Evolutionary conservation across 2,113 vertebrate species (phyloP).

Genomic region (Muntiacus muntjak): DNA sequence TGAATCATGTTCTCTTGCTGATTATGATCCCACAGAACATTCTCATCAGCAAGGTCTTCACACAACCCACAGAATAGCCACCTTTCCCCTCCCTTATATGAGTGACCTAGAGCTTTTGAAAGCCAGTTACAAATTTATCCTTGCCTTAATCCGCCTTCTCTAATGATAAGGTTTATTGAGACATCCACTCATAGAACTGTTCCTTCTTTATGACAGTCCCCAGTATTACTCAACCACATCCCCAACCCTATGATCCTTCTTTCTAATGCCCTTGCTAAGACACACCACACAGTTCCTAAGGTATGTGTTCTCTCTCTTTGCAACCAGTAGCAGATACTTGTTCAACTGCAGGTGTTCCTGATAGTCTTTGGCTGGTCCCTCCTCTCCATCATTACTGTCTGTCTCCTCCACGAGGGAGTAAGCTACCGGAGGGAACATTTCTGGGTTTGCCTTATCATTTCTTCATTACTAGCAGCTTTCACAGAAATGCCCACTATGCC

Average conservation of each 20-base stretch:
- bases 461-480: background rate
- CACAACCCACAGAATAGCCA: background rate
- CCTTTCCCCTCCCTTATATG: background rate
- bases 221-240: background rate
- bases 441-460: background rate
- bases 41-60: background rate
- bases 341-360: background rate
- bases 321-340: background rate
- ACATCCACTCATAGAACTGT: background rate
- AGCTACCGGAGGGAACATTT: background rate
- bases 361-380: background rate
- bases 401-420: background rate
- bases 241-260: background rate
- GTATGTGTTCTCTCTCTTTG: background rate
- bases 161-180: background rate
- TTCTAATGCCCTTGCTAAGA: background rate
- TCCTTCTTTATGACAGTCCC: background rate
- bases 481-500: background rate
- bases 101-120: background rate
- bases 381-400: background rate
- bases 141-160: background rate
- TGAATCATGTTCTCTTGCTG: background rate
- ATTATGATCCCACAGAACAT: background rate
- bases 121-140: background rate
- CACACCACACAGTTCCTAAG: background rate